Conservation (phyloP, 2,797 vertebrate species). For the Pseudocheirus occidentalis region DNA sequence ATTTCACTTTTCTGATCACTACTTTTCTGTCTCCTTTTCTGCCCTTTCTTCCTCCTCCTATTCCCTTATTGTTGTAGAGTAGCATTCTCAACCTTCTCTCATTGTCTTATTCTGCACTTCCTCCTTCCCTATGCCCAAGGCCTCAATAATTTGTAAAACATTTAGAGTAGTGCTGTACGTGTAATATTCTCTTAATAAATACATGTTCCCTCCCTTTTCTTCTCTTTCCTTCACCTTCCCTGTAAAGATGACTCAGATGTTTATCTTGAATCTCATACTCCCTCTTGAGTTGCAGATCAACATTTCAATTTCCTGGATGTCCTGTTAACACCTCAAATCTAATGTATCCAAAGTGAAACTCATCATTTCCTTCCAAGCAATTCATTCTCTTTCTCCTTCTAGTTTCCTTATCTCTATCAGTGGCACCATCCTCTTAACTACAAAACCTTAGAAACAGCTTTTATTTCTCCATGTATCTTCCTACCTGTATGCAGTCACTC, state of each 20-base stretch:
- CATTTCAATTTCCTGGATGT: not conserved
- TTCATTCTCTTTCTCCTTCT: not conserved
- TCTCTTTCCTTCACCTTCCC: not conserved
- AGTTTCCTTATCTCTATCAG: not conserved
- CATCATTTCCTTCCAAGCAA: not conserved
- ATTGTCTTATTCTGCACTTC: not conserved
- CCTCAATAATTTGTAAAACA: not conserved
- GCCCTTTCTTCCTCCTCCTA: not conserved
- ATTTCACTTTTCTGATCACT: not conserved
- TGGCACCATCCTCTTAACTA: not conserved
- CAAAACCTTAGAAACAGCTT: not conserved
- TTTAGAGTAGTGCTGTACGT: not conserved
- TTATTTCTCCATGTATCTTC: not conserved
- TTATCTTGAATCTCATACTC: not conserved
- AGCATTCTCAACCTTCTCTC: not conserved
- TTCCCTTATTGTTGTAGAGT: not conserved
- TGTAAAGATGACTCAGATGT: not conserved
- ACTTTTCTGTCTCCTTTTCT: not conserved
- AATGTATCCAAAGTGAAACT: not conserved
- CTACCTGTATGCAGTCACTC: not conserved
- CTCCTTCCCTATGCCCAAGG: not conserved
- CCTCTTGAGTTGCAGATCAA: not conserved
- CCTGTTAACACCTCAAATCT: not conserved
- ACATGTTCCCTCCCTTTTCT: not conserved
- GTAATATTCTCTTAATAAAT: not conserved